phyloP scores from a whole-genome alignment of 2,797 vertebrate species.

The Eidolon dupreanum region DNA sequence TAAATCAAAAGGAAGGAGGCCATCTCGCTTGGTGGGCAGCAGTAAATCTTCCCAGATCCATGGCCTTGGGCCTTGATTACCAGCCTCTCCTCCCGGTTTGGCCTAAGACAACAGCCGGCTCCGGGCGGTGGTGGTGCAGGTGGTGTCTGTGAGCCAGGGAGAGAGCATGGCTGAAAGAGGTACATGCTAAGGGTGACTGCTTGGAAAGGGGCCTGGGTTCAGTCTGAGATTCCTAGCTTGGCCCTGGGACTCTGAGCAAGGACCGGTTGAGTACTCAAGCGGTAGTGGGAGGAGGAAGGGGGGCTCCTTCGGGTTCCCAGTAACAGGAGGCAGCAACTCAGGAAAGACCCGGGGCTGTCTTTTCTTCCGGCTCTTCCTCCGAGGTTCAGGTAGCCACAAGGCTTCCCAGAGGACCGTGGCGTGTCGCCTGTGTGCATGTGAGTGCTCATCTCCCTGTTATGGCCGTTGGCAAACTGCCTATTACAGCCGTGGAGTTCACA shows the following conservation, averaged over 20 bases:
- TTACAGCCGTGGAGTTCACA: conserved; percentile 89
- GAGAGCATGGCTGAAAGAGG: neutral
- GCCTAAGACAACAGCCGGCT: neutral
- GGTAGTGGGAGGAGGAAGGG: neutral
- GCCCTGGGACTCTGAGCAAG: neutral
- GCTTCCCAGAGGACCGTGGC: conserved; percentile 84
- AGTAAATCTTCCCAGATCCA: neutral
- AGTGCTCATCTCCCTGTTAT: conserved; percentile 87
- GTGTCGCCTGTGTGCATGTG: conserved; percentile 87
- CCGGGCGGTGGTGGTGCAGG: conserved; percentile 72
- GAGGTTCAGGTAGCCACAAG: neutral
- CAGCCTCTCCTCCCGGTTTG: neutral
- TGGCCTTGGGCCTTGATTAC: neutral
- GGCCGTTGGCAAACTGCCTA: conserved; percentile 89
- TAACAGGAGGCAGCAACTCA: rapidly evolving
- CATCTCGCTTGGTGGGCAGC: neutral
- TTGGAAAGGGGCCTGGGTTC: conserved; percentile 86
- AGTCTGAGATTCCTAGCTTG: conserved; percentile 72
- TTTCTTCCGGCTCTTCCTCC: neutral
- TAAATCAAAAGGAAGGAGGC: neutral
- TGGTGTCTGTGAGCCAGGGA: conserved; percentile 75
- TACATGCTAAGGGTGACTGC: conserved; percentile 10
- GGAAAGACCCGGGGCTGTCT: neutral
- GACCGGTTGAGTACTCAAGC: neutral
- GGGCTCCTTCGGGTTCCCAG: neutral